A percentile compares a stretch with the other conserved stretches of the same genome.
These are phyloP conservation scores for Brachyrhaphis roseni DNA, from an alignment of 2,797 vertebrate species.

Conservation along the genomic window DNA sequence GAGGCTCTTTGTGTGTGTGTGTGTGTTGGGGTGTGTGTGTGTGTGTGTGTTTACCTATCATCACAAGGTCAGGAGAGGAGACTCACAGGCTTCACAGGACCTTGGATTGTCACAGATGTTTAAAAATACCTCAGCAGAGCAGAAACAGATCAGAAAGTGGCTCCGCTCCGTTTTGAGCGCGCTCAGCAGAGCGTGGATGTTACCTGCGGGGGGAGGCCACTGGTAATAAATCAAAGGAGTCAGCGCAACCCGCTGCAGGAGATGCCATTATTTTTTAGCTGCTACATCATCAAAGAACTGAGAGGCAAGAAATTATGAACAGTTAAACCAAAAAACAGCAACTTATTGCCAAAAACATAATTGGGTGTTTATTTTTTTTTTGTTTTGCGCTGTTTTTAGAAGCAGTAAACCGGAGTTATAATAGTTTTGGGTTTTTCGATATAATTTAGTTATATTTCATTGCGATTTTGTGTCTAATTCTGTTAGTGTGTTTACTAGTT, in stretches of 20 bases:
- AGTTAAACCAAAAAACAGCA: background rate
- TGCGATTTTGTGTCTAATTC: no score
- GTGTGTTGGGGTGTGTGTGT: background rate
- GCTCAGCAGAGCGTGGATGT: constrained; percentile 28
- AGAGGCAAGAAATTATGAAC: background rate
- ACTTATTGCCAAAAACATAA: no score
- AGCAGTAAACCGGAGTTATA: no score
- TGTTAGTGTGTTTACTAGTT: no score
- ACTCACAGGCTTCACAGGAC: constrained; percentile 37
- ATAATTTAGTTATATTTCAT: no score
- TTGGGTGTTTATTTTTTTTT: background rate
- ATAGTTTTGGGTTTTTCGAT: no score
- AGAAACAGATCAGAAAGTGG: constrained; percentile 24
- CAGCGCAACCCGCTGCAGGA: constrained; percentile 59
- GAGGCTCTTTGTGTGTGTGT: constrained; percentile 4
- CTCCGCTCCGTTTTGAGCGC: constrained; percentile 35
- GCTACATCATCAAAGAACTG: constrained; percentile 16
- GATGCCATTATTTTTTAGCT: constrained; percentile 62
- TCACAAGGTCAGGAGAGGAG: constrained; percentile 47
- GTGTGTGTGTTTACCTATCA: constrained; percentile 2
- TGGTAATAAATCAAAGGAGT: constrained; percentile 64
- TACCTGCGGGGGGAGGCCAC: constrained; percentile 53
- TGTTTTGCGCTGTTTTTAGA: background rate
- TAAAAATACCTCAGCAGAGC: constrained; percentile 64
- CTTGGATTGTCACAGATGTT: constrained; percentile 53